These are phyloP conservation scores for Chrysolina haemoptera DNA, from an alignment of 2,888 invertebrate genomes.

Conservation along the genomic window DNA sequence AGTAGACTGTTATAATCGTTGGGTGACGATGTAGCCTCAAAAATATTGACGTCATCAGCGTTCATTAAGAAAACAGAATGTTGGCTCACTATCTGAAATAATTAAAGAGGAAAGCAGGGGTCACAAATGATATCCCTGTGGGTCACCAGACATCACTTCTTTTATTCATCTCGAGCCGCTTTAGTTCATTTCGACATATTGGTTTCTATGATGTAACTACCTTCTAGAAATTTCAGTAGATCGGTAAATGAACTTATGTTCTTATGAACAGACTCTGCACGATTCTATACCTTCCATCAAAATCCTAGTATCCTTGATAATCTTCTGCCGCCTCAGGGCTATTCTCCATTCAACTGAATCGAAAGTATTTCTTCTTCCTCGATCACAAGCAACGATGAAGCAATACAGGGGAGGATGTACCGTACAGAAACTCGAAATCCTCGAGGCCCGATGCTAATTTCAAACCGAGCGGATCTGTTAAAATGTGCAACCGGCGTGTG, in stretches of 20 bases:
- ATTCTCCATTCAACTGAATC: constrained; percentile 18
- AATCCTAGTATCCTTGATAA: constrained; percentile 12
- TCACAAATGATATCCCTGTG: no score
- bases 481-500: constrained; percentile 19
- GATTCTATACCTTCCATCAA: not conserved
- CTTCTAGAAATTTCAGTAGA: no score
- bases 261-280: not conserved
- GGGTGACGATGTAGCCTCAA: no score
- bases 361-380: constrained; percentile 22
- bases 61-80: no score
- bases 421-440: constrained; percentile 5
- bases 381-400: constrained; percentile 9
- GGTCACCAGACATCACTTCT: no score
- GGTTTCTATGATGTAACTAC: no score
- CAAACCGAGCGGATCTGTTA: constrained; percentile 21
- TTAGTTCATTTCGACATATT: no score
- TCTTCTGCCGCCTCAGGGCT: constrained; percentile 8
- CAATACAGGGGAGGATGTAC: constrained; percentile 15
- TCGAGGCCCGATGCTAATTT: constrained; percentile 16
- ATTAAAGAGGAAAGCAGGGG: no score
- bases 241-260: not conserved
- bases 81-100: no score
- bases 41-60: no score
- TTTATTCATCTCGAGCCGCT: no score
- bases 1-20: no score